Evolutionary conservation across 1,140 invertebrate genomes (phyloP).

Genomic region (Asobara japonica): DNA sequence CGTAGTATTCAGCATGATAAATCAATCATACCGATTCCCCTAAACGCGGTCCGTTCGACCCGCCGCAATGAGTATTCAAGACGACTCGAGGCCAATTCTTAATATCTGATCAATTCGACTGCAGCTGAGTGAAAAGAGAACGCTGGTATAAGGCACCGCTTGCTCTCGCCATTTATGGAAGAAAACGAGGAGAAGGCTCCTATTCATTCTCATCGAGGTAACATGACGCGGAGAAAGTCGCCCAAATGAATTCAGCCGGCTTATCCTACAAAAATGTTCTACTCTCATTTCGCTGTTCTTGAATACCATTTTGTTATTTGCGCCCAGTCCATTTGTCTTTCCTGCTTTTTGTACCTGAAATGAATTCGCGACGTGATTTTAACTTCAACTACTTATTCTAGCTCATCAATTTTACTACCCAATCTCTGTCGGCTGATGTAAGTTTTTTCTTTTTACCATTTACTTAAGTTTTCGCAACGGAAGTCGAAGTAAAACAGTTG

Average conservation of each 20-base stretch:
- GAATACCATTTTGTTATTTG: too few relatives aligned
- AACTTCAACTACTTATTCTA: too few relatives aligned
- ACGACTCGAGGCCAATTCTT: not conserved
- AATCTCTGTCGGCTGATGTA: too few relatives aligned
- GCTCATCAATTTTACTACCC: too few relatives aligned
- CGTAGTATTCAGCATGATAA: not conserved
- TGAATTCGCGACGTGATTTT: too few relatives aligned
- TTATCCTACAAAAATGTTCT: slow-evolving; percentile 9
- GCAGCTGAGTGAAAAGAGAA: slow-evolving; percentile 27
- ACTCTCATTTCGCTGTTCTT: not conserved
- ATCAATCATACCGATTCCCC: not conserved
- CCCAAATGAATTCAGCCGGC: slow-evolving; percentile 12
- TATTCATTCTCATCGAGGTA: slow-evolving; percentile 42
- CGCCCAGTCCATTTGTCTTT: too few relatives aligned
- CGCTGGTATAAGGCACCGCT: slow-evolving; percentile 33
- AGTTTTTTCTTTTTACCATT: too few relatives aligned
- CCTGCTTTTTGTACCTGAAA: too few relatives aligned
- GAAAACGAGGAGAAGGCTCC: slow-evolving; percentile 63
- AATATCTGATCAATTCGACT: not conserved
- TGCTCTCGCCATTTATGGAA: slow-evolving; percentile 53
- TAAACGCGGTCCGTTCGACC: not conserved
- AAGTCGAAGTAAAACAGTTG: too few relatives aligned
- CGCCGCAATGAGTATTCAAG: not conserved
- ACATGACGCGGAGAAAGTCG: slow-evolving; percentile 49
- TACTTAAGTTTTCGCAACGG: too few relatives aligned